phyloP scores from a whole-genome alignment of 2,888 invertebrate genomes.

The Coenonympha arcania region DNA sequence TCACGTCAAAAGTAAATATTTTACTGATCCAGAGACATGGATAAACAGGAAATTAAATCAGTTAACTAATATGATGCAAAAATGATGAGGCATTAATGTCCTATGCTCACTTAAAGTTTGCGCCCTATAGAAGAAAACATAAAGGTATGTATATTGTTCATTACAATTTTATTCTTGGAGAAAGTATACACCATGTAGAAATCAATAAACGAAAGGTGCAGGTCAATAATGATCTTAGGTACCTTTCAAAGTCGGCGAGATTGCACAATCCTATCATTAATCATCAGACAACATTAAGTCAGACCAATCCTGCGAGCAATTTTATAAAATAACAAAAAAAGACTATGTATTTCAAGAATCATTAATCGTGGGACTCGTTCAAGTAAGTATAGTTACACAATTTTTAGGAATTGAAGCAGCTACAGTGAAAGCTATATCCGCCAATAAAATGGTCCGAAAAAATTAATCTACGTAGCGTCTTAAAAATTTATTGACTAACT shows the following conservation, averaged over 20 bases:
- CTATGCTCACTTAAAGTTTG: no score
- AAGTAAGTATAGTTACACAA: conserved; percentile 1
- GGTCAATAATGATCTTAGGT: not conserved
- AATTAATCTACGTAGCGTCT: not conserved
- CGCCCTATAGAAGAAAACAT: no score
- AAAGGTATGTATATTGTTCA: no score
- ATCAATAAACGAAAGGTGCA: not conserved
- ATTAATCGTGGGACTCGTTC: not conserved
- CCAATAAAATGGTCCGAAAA: not conserved
- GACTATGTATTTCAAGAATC: not conserved
- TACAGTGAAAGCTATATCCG: conserved; percentile 12
- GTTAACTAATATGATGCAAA: no score
- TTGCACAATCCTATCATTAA: not conserved
- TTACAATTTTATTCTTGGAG: not conserved
- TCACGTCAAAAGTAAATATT: no score
- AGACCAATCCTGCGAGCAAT: not conserved
- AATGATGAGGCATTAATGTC: no score
- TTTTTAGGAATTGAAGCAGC: conserved; percentile 1
- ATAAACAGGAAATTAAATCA: no score
- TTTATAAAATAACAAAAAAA: no score
- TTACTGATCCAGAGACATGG: no score
- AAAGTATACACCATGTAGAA: not conserved
- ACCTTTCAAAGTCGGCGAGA: not conserved
- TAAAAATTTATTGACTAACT: conserved; percentile 2
- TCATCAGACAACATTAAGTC: not conserved